Percentiles rank a stretch among this genome's conserved stretches.
These are phyloP conservation scores for Rousettus leschenaultii DNA, from an alignment of 2,113 vertebrate species.

Conservation along the genomic window DNA sequence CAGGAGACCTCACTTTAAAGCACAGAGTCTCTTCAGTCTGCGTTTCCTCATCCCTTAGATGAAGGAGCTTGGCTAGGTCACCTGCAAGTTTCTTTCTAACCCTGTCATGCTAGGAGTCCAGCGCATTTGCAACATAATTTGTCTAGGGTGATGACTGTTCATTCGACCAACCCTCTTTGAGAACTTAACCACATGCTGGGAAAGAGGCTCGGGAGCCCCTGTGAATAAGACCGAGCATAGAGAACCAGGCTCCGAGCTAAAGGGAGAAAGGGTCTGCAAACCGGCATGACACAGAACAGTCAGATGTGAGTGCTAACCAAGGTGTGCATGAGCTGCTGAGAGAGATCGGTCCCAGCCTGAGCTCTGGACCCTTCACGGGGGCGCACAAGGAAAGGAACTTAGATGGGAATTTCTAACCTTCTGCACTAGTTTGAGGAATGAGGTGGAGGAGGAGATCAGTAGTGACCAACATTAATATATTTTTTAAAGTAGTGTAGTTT, in stretches of 20 bases:
- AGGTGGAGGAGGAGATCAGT: background rate
- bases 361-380: fast-evolving
- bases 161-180: background rate
- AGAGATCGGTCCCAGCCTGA: fast-evolving
- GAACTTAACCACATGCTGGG: background rate
- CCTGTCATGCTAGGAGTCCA: too few species aligned
- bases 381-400: fast-evolving
- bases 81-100: background rate
- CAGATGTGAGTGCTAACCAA: fast-evolving
- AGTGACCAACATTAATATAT: background rate
- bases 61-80: background rate
- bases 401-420: background rate
- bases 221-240: too few species aligned
- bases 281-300: background rate
- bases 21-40: background rate
- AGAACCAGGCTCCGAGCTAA: background rate
- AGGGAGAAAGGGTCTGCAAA: background rate
- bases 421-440: background rate
- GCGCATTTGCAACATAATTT: background rate
- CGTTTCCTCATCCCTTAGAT: background rate
- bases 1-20: fast-evolving
- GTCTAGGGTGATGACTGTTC: background rate
- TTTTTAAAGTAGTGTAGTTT: background rate
- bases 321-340: fast-evolving
- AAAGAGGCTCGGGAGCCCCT: background rate